phyloP scores from a whole-genome alignment of 2,113 vertebrate genomes.

The Ptyas mucosa region DNA sequence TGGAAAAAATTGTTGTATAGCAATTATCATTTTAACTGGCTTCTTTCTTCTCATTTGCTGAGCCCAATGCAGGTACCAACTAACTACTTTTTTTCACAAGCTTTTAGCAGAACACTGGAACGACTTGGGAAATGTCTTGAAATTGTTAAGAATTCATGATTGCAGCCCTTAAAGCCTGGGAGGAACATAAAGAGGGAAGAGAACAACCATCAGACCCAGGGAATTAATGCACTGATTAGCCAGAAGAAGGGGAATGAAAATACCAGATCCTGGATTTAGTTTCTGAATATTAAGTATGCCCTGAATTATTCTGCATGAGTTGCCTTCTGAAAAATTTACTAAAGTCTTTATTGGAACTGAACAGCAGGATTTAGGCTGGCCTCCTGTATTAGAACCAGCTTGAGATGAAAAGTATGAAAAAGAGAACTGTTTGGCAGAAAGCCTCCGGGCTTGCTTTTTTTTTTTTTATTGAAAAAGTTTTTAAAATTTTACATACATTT shows the following conservation, averaged over 20 bases:
- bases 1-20: not conserved
- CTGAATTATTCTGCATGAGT: not conserved
- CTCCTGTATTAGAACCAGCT: not conserved
- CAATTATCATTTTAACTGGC: not conserved
- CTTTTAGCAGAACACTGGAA: not conserved
- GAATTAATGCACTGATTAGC: not conserved
- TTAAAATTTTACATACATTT: no score
- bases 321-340: not conserved
- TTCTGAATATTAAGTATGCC: not conserved
- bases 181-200: not conserved
- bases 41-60: not conserved
- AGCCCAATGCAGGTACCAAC: not conserved
- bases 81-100: not conserved
- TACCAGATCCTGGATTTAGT: not conserved
- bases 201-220: not conserved
- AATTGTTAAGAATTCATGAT: not conserved
- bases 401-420: not conserved
- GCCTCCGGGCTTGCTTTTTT: not conserved
- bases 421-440: not conserved
- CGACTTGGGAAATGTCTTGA: not conserved
- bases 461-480: no score
- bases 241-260: not conserved
- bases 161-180: not conserved
- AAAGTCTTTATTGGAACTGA: not conserved
- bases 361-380: not conserved